A percentile compares a stretch with the other conserved stretches of the same genome.
phyloP scores from a whole-genome alignment of 1,140 invertebrate genomes.

The Papilio polytes region DNA sequence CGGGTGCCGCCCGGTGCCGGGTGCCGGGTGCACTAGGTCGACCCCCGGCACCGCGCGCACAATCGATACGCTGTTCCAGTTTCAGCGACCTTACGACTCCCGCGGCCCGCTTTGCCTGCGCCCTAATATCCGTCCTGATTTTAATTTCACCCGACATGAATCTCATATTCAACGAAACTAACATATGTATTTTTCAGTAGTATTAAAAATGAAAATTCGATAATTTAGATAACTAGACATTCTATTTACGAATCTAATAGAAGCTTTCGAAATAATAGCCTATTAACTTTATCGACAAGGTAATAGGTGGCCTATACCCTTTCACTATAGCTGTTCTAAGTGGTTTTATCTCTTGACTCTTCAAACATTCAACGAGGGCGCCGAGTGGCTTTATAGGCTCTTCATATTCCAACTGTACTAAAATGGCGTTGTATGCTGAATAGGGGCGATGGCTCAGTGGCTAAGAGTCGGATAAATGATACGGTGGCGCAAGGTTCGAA shows the following conservation, averaged over 20 bases:
- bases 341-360: conserved; percentile 12
- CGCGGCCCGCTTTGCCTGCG: conserved; percentile 47
- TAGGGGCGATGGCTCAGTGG: background rate
- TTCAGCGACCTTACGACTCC: conserved; percentile 62
- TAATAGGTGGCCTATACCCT: conserved; percentile 1
- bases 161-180: conserved; percentile 19
- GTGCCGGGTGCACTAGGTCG: conserved; percentile 43
- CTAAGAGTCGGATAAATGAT: background rate
- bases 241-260: background rate
- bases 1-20: background rate
- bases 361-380: background rate
- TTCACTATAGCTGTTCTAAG: background rate
- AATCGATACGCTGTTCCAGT: conserved; percentile 71
- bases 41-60: conserved; percentile 53
- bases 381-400: conserved; percentile 9
- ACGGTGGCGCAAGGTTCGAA: background rate
- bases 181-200: background rate
- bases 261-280: background rate
- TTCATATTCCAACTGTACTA: conserved; percentile 8
- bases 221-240: too few species aligned
- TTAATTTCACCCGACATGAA: conserved; percentile 37
- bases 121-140: conserved; percentile 42
- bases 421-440: conserved; percentile 1
- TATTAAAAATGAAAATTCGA: background rate
- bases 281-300: background rate